These are phyloP conservation scores for Zaprionus camerounensis DNA, from an alignment of 1,140 invertebrate species.

Conservation along the genomic window DNA sequence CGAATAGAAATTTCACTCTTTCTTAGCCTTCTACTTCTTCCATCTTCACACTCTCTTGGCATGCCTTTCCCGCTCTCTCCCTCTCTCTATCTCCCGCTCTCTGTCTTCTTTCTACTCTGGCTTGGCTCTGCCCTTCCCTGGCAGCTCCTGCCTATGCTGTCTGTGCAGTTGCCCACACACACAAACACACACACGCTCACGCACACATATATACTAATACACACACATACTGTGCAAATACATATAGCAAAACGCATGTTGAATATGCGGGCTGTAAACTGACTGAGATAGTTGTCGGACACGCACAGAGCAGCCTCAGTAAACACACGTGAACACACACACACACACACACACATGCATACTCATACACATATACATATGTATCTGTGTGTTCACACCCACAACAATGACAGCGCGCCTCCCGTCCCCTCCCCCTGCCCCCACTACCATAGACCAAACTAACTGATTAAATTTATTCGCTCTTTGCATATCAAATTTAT, in stretches of 20 bases:
- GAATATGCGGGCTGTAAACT: conserved; percentile 44
- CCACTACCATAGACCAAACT: background rate
- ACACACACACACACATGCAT: background rate
- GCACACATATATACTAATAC: background rate
- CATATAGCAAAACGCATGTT: conserved; percentile 1
- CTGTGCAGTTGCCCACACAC: conserved; percentile 17
- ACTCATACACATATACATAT: background rate
- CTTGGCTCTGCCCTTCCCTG: background rate
- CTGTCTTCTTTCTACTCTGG: background rate
- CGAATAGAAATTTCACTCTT: conserved; percentile 10
- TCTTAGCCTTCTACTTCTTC: background rate
- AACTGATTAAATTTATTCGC: conserved; percentile 77
- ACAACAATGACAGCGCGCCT: conserved; percentile 17
- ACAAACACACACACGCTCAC: background rate
- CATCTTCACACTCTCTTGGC: background rate
- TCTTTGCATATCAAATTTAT: conserved; percentile 62
- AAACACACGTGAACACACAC: background rate
- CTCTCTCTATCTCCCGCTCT: background rate
- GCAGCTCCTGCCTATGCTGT: background rate
- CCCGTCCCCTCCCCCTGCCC: too few relatives aligned
- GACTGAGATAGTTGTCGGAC: conserved; percentile 44
- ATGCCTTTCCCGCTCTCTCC: background rate
- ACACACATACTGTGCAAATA: background rate
- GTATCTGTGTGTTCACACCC: conserved; percentile 27
- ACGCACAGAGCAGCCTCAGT: conserved; percentile 19